Conservation (phyloP, 2,113 vertebrate genomes). For the Felis catus region F.catus_Fca126_mat1.0 CM031412.1:134103001-134103500, state of each 20-base stretch:
- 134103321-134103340: background rate
- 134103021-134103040: slow-evolving; percentile 12
- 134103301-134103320: background rate
- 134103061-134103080: background rate
- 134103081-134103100: background rate
- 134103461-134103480: background rate
- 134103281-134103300: background rate
- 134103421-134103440: background rate
- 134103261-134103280: background rate
- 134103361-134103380: background rate
- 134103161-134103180: background rate
- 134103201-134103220: background rate
- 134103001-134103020: background rate
- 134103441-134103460: background rate
- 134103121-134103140: background rate
- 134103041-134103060: background rate
- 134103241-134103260: background rate
- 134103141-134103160: background rate
- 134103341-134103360: background rate
- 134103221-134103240: background rate
- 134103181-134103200: background rate
- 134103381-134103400: background rate
- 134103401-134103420: background rate
- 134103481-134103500: background rate
- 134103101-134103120: background rate